These are phyloP conservation scores for Toxonevra muliebris DNA, from an alignment of 2,888 invertebrate species.

Conservation along the genomic window DNA sequence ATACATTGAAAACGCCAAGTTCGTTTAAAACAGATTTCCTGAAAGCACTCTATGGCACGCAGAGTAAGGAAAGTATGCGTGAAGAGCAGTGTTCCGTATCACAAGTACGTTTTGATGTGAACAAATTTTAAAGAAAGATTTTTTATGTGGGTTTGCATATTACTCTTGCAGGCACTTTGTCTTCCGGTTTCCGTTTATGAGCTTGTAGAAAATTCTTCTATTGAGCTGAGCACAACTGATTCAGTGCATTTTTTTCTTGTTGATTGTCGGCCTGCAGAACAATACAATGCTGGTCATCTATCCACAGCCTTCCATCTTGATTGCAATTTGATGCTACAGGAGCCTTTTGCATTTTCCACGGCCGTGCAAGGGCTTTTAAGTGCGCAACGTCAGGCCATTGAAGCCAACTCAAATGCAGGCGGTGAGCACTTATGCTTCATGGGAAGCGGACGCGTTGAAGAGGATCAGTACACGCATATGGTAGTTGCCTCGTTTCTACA, in stretches of 20 bases:
- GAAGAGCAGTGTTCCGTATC: conserved; percentile 66
- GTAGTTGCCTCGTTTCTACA: conserved; percentile 97
- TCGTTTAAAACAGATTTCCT: conserved; percentile 88
- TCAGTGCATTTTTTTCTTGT: conserved; percentile 91
- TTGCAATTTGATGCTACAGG: conserved; percentile 96
- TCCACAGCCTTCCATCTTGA: conserved; percentile 98
- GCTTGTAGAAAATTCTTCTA: conserved; percentile 82
- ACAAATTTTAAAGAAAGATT: not conserved
- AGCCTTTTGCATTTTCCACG: conserved; percentile 92
- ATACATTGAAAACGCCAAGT: conserved; percentile 90
- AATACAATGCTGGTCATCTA: conserved; percentile 96
- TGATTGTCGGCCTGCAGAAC: conserved; percentile 95
- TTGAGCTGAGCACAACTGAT: conserved; percentile 72
- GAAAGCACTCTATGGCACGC: conserved; percentile 72
- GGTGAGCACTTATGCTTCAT: conserved; percentile 91
- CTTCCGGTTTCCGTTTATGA: conserved; percentile 96
- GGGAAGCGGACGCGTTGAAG: conserved; percentile 92
- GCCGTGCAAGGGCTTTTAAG: conserved; percentile 89
- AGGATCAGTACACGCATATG: conserved; percentile 97
- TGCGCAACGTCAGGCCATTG: conserved; percentile 87
- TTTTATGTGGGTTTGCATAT: not conserved
- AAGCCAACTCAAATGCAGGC: conserved; percentile 85
- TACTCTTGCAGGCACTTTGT: conserved; percentile 80
- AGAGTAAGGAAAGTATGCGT: conserved; percentile 65
- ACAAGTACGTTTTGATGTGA: conserved; percentile 41